Base-by-base conservation (phyloP, 2,113 vertebrate genomes). In the Carlito syrichta region DNA sequence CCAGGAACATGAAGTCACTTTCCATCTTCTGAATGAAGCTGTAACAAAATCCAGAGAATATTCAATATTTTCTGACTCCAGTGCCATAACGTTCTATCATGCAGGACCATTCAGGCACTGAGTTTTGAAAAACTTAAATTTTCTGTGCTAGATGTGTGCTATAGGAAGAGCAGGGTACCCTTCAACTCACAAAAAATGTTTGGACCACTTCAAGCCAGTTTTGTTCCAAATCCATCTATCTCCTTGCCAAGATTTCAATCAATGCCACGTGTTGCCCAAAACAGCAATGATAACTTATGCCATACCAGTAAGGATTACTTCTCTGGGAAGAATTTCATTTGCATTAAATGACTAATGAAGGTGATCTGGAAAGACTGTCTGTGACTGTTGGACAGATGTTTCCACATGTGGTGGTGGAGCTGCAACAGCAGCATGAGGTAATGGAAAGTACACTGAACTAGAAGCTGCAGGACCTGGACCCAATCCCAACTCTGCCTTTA, bases 371-470 rank as follows among this genome's bases (percentile, higher is more conserved):
- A 89, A 95, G 58, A 74, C 25, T 73, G 25, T 66, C 27, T 62
- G 56, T 83, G 56, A 94, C 77, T 83, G 10, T 40, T 8, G 16
- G 66, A 95, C 93, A 97, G 95, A 89, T 97, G 93, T 91, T 96
- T 89, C 83, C 74, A 56, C 45, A 77, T 86, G 92, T 89, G 89
- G 56, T 58, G 23, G 8, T 52, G 38, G 52, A 89, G 63, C 45
- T 35, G 58, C 79, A 58, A 27, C 14, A 45, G 56, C 79, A 81
- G 38, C 38, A 3, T 54, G 50, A 9, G 60, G 71, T 90, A 66
- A 82, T 88, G 52, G 50, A 60, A 81, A 60, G 58, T 77, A 48
- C 40, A 38, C 17, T 11, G 60, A 91, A 58, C 68, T 27, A 8
- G 56, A 94, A 89, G 43, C 82, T 74, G 5, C 27, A 84, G 16